Percentiles rank a stretch among this genome's conserved stretches.
phyloP scores from a whole-genome alignment of 1,140 invertebrate genomes.

The Paramacrobiotus metropolitanus region DNA sequence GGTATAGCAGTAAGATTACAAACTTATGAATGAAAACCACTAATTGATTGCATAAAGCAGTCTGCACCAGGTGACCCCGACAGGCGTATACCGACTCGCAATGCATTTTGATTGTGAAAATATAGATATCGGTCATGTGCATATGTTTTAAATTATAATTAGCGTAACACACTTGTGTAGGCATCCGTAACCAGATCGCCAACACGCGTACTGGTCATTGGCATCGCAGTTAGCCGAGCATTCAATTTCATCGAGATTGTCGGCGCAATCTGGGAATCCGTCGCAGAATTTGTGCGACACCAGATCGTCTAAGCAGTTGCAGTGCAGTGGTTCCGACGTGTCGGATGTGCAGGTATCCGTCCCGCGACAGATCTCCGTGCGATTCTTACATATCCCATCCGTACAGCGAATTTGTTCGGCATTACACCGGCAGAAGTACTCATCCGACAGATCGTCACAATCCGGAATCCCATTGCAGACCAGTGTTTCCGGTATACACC shows the following conservation, averaged over 20 bases:
- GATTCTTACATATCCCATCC: slow-evolving; percentile 1
- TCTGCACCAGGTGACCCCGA: too few species aligned
- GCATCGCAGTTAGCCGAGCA: not conserved
- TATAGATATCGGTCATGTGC: too few species aligned
- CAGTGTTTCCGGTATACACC: slow-evolving; percentile 2
- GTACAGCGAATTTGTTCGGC: slow-evolving; percentile 1
- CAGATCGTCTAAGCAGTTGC: slow-evolving; percentile 3
- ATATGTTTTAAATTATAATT: too few species aligned
- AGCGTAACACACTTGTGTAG: not conserved
- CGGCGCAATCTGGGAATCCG: not conserved
- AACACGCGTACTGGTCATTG: not conserved
- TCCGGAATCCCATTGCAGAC: not conserved
- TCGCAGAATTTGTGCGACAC: slow-evolving; percentile 2
- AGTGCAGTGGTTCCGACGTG: not conserved
- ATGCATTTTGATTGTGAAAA: too few species aligned
- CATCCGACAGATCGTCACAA: not conserved
- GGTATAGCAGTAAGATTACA: too few species aligned
- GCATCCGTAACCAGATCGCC: not conserved
- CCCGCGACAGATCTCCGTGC: slow-evolving; percentile 2
- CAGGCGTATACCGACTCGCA: too few species aligned
- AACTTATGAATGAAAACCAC: too few species aligned
- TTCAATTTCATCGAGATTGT: not conserved
- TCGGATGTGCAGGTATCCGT: not conserved
- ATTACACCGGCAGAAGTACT: slow-evolving; percentile 3
- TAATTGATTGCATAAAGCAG: too few species aligned